Evolutionary conservation across 2,888 invertebrate genomes (phyloP).

Genomic region (Drosophila greeni): DNA sequence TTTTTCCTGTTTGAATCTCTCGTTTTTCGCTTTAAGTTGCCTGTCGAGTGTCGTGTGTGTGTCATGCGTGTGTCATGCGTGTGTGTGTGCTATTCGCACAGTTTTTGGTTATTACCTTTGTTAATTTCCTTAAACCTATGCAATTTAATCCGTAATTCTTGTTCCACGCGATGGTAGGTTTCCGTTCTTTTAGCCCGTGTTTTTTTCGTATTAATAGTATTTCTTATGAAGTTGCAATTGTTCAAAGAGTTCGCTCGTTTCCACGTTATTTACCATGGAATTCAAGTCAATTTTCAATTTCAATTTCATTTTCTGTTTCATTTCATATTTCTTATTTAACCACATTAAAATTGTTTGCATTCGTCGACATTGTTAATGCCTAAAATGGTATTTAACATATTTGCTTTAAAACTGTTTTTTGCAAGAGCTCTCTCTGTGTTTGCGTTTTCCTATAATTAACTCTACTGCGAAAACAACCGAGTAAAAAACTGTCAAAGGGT

Average conservation of each 20-base stretch:
- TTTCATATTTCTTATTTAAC: conserved; percentile 45
- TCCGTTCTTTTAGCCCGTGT: conserved; percentile 22
- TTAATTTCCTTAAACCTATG: conserved; percentile 34
- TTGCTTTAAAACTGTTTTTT: conserved; percentile 56
- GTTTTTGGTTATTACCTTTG: conserved; percentile 24
- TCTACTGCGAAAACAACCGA: conserved; percentile 27
- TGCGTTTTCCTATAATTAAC: conserved; percentile 45
- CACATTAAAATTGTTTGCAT: conserved; percentile 58
- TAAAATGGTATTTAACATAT: conserved; percentile 56
- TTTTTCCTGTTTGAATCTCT: conserved; percentile 24
- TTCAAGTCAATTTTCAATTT: conserved; percentile 24
- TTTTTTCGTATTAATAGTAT: conserved; percentile 28
- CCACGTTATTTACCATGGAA: conserved; percentile 23
- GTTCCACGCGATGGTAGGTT: conserved; percentile 36
- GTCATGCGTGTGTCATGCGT: background rate
- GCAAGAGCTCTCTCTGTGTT: conserved; percentile 14
- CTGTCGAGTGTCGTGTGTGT: conserved; percentile 1
- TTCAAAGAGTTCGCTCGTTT: conserved; percentile 28
- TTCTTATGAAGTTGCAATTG: conserved; percentile 36
- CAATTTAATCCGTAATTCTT: conserved; percentile 44
- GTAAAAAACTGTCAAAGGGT: conserved; percentile 10
- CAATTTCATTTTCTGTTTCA: background rate
- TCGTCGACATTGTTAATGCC: conserved; percentile 46
- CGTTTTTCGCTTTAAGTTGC: conserved; percentile 18
- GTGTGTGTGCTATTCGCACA: conserved; percentile 13